Evolutionary conservation across 2,113 vertebrate species (phyloP).

Genomic region (Perca schrenkii): DNA sequence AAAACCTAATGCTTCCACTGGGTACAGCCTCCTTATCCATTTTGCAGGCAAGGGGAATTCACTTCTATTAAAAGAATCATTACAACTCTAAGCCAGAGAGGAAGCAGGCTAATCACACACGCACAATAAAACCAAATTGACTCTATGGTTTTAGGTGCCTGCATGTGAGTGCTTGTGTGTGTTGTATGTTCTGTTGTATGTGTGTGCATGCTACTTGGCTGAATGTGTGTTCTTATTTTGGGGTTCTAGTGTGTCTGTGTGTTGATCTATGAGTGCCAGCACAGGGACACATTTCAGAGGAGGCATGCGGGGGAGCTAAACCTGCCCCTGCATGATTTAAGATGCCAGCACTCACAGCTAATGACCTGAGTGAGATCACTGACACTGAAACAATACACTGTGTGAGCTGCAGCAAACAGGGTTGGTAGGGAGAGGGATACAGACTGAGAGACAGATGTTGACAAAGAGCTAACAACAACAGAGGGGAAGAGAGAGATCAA

Average conservation of each 20-base stretch:
- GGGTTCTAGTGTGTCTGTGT: constrained; percentile 21
- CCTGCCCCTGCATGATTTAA: constrained; percentile 58
- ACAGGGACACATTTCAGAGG: constrained; percentile 34
- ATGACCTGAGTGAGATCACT: constrained; percentile 54
- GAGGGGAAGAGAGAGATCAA: background rate
- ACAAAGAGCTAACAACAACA: constrained; percentile 26
- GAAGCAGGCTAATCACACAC: constrained; percentile 24
- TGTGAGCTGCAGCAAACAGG: constrained; percentile 11
- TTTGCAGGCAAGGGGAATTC: constrained; percentile 23
- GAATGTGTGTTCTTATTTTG: constrained; percentile 6
- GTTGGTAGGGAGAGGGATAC: background rate
- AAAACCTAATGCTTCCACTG: constrained; percentile 2
- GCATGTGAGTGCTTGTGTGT: background rate
- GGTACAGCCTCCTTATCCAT: constrained; percentile 29
- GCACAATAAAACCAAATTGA: constrained; percentile 18
- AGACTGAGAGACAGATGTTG: constrained; percentile 20
- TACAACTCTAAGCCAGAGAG: constrained; percentile 21
- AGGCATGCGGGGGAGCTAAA: constrained; percentile 41
- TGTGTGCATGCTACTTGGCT: constrained; percentile 8
- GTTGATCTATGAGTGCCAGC: constrained; percentile 20
- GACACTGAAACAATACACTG: constrained; percentile 37
- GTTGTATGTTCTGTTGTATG: background rate
- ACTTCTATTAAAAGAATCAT: constrained; percentile 42
- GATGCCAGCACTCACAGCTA: constrained; percentile 56
- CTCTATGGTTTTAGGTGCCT: constrained; percentile 2